phyloP scores from a whole-genome alignment of 2,888 invertebrate species.

The Drosophila mayaguana region DNA sequence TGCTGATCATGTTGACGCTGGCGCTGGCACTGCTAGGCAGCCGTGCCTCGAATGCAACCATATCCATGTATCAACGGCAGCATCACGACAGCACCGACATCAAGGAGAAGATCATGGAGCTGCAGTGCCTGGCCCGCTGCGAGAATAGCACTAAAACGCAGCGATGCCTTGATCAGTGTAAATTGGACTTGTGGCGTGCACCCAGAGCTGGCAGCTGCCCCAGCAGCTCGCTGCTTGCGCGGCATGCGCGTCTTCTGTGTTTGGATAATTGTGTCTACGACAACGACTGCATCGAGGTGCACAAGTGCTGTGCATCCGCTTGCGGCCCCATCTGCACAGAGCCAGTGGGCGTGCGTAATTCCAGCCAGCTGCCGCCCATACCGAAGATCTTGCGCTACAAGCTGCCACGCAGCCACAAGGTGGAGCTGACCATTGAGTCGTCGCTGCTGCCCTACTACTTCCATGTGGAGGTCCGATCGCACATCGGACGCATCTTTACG shows the following conservation, averaged over 20 bases:
- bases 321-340: constrained; percentile 90
- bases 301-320: constrained; percentile 89
- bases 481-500: constrained; percentile 89
- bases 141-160: constrained; percentile 54
- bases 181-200: constrained; percentile 72
- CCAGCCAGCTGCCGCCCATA: constrained; percentile 87
- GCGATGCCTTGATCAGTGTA: constrained; percentile 76
- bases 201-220: constrained; percentile 83
- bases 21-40: constrained; percentile 47
- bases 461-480: constrained; percentile 89
- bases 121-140: constrained; percentile 83
- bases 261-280: constrained; percentile 86
- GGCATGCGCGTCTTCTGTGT: constrained; percentile 74
- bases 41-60: constrained; percentile 39
- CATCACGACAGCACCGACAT: constrained; percentile 73
- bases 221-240: constrained; percentile 41
- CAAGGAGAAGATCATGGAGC: constrained; percentile 83
- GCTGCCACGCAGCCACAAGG: constrained; percentile 85
- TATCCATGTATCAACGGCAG: constrained; percentile 58
- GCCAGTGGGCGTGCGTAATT: constrained; percentile 86
- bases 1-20: constrained; percentile 52
- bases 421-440: constrained; percentile 86
- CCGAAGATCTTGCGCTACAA: constrained; percentile 87
- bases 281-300: constrained; percentile 89
- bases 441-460: constrained; percentile 78